Conservation (phyloP, 2,113 vertebrate species). For the Crotalus horridus region DNA sequence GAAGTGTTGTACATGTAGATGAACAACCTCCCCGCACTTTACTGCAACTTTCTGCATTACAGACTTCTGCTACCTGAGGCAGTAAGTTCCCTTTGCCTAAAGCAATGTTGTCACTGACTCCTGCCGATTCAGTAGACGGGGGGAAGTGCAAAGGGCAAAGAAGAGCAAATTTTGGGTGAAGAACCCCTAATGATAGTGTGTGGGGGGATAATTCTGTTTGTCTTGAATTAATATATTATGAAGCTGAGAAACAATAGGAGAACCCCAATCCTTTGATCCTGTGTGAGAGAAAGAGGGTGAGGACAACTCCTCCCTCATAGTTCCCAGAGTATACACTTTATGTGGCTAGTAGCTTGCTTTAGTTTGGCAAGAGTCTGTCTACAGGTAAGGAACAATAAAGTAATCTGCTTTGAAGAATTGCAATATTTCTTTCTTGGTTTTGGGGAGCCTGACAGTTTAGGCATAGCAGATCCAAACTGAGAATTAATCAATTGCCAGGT, state of each 20-base stretch:
- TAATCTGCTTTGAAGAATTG: too few relatives aligned
- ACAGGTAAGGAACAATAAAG: too few relatives aligned
- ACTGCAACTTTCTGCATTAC: background rate
- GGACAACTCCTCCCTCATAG: too few relatives aligned
- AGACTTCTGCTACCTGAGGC: background rate
- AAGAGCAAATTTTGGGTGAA: background rate
- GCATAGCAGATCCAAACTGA: background rate
- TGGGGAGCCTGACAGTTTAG: too few relatives aligned
- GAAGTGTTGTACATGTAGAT: background rate
- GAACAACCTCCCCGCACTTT: background rate
- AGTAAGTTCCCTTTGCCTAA: background rate
- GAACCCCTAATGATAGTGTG: background rate
- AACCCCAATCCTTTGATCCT: background rate
- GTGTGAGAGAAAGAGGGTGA: too few relatives aligned
- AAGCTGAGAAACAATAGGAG: background rate
- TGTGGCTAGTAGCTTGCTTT: too few relatives aligned
- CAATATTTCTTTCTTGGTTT: too few relatives aligned
- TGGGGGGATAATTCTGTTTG: too few relatives aligned
- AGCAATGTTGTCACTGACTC: background rate
- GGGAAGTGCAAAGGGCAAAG: background rate
- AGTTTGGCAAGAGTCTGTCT: too few relatives aligned
- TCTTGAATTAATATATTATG: background rate
- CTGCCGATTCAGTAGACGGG: background rate
- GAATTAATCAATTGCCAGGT: background rate
- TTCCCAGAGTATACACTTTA: too few relatives aligned